Percentiles rank a stretch among this genome's conserved stretches.
Evolutionary conservation across 2,888 invertebrate species (phyloP).

Genomic region (Drosophila siamana): DNA sequence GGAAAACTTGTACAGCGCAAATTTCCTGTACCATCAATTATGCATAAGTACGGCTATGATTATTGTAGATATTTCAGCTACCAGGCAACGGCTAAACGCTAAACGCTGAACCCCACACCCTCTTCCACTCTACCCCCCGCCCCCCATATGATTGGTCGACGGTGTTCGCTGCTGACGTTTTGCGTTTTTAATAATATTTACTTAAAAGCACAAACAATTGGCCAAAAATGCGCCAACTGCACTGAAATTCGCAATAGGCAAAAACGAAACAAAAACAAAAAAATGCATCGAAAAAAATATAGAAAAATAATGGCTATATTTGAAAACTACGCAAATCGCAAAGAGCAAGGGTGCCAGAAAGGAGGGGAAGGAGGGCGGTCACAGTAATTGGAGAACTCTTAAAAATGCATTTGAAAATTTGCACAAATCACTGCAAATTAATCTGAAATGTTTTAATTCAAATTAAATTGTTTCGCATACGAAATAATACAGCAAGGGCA

Average conservation of each 20-base stretch:
- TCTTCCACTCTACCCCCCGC: too few relatives aligned
- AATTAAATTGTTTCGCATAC: neutral
- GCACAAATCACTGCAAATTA: constrained; percentile 8
- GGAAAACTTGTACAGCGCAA: constrained; percentile 39
- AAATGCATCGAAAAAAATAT: constrained; percentile 31
- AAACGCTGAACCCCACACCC: neutral
- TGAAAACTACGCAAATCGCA: constrained; percentile 68
- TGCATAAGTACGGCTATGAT: constrained; percentile 51
- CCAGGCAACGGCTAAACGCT: constrained; percentile 20
- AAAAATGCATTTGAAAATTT: constrained; percentile 17
- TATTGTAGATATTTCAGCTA: constrained; percentile 47
- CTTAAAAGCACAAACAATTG: constrained; percentile 77
- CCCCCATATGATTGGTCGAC: neutral
- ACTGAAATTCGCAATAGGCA: constrained; percentile 41
- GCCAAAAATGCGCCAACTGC: constrained; percentile 63
- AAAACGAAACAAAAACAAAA: constrained; percentile 25
- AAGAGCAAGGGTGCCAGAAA: constrained; percentile 1
- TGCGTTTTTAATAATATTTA: constrained; percentile 80
- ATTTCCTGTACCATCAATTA: constrained; percentile 81
- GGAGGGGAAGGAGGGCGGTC: neutral
- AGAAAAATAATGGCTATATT: constrained; percentile 50
- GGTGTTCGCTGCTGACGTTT: constrained; percentile 51
- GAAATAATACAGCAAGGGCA: neutral
- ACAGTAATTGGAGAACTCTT: constrained; percentile 33
- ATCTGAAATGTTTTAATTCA: constrained; percentile 18